Conservation (phyloP, 2,888 invertebrate genomes). For the Mythimna impura region DNA sequence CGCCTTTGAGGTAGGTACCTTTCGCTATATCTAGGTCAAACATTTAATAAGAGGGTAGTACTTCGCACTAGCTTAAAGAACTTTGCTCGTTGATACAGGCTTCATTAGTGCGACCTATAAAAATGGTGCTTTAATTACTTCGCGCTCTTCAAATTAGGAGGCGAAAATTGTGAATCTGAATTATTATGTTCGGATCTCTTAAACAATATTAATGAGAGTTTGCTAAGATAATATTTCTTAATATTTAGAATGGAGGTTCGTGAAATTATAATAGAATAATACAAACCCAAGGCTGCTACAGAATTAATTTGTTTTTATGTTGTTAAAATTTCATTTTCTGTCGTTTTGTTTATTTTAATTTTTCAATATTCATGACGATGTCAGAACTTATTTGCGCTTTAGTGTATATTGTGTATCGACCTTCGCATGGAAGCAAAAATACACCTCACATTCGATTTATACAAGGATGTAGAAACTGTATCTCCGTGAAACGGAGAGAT, state of each 20-base stretch:
- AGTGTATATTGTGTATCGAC: neutral
- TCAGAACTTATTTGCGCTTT: neutral
- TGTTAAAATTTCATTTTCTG: neutral
- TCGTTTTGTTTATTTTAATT: neutral
- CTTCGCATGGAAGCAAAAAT: conserved; percentile 3
- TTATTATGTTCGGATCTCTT: conserved; percentile 27
- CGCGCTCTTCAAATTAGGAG: conserved; percentile 26
- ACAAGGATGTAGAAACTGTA: conserved; percentile 40
- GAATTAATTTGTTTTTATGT: neutral
- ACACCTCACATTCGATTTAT: conserved; percentile 19
- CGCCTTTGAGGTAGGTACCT: conserved; percentile 9
- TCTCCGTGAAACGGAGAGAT: conserved; percentile 36
- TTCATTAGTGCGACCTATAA: conserved; percentile 37
- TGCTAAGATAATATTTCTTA: conserved; percentile 16
- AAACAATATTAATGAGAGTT: conserved; percentile 37
- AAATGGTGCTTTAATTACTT: conserved; percentile 45
- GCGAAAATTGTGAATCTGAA: conserved; percentile 34
- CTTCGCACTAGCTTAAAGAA: conserved; percentile 24
- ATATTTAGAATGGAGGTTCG: neutral
- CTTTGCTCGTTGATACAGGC: conserved; percentile 36
- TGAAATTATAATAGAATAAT: conserved; percentile 6
- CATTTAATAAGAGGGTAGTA: conserved; percentile 32
- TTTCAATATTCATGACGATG: neutral
- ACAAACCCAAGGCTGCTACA: neutral
- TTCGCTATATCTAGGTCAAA: conserved; percentile 41